Conservation (phyloP, 2,797 vertebrate species). For the Parauchenoglanis ngamensis region DNA sequence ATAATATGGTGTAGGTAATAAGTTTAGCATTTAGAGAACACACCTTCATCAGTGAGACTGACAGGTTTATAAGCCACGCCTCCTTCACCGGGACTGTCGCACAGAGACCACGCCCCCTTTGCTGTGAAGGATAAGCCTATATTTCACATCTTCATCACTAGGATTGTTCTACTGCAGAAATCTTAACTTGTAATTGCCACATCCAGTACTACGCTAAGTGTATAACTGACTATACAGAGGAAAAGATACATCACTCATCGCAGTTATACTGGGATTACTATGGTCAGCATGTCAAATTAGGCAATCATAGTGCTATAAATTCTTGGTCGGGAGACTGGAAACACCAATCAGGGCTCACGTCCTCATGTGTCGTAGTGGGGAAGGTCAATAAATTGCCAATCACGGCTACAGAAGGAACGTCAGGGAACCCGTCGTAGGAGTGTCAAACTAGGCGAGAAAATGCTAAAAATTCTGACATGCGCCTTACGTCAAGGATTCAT, state of each 20-base stretch:
- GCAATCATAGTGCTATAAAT: too few species aligned
- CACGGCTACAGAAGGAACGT: too few species aligned
- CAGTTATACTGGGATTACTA: background rate
- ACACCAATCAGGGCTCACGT: too few species aligned
- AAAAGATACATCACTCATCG: background rate
- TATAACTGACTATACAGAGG: background rate
- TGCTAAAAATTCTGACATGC: too few species aligned
- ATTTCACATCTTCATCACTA: background rate
- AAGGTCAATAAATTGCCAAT: too few species aligned
- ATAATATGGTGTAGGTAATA: too few species aligned
- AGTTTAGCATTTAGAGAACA: background rate
- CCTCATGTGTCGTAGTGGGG: too few species aligned
- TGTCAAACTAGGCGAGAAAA: too few species aligned
- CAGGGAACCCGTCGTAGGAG: too few species aligned
- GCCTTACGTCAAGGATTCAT: too few species aligned
- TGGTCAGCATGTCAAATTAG: too few species aligned
- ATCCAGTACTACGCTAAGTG: background rate
- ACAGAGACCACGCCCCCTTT: background rate
- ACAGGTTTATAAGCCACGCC: background rate
- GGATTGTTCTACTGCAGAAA: background rate
- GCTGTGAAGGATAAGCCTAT: background rate
- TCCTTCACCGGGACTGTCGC: background rate
- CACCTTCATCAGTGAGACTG: background rate
- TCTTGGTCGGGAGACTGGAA: too few species aligned
- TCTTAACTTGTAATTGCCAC: background rate